Evolutionary conservation across 2,888 invertebrate species (phyloP).

Genomic region (Acheta domesticus): DNA sequence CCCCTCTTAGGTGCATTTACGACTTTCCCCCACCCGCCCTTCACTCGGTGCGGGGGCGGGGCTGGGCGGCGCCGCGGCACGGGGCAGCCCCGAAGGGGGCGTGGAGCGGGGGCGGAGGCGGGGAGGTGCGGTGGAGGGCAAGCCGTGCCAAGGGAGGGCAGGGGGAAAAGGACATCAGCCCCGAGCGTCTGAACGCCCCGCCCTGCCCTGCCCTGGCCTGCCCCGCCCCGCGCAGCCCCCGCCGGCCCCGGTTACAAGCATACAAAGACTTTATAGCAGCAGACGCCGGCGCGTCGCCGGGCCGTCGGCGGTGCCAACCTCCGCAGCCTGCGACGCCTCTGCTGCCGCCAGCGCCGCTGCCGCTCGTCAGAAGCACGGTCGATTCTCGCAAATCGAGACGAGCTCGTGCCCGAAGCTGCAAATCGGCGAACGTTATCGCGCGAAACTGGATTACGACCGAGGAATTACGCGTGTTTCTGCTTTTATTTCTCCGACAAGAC

Average conservation of each 20-base stretch:
- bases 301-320: neutral
- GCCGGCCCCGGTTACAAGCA: neutral
- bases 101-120: no score
- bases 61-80: no score
- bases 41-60: no score
- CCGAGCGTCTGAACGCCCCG: neutral
- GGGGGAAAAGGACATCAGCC: neutral
- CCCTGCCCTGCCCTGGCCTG: neutral
- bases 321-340: neutral
- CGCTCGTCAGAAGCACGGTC: neutral
- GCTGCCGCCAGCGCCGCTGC: no score
- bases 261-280: conserved; percentile 18
- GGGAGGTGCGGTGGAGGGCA: neutral
- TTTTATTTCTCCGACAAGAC: no score
- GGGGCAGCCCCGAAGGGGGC: no score
- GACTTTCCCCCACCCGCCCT: neutral
- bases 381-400: neutral
- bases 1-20: conserved; percentile 9
- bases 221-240: neutral
- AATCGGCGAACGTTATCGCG: no score
- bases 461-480: no score
- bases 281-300: conserved; percentile 2
- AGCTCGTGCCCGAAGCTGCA: no score
- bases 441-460: no score
- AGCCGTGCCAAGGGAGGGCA: neutral